Percentiles rank a stretch among this genome's conserved stretches.
Evolutionary conservation across 2,797 vertebrate genomes (phyloP).

Genomic region (Synaphobranchus kaupii): DNA sequence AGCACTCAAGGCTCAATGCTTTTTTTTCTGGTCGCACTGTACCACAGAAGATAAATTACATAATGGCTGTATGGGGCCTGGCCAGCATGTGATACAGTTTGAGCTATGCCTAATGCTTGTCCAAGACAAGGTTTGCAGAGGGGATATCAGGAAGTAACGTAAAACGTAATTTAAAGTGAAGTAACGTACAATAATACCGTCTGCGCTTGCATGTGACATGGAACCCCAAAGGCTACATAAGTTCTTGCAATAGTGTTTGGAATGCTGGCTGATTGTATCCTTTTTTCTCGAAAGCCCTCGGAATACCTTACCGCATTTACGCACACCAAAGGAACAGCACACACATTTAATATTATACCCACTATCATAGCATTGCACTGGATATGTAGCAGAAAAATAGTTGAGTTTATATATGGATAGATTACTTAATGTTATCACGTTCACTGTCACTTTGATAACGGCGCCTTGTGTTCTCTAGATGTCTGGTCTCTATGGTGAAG

Average conservation of each 20-base stretch:
- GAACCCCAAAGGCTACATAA: background rate
- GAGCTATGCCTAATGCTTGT: background rate
- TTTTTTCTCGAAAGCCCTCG: background rate
- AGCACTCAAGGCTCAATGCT: background rate
- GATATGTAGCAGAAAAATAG: background rate
- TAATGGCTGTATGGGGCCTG: background rate
- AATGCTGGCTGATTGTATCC: background rate
- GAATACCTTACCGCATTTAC: background rate
- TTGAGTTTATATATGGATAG: background rate
- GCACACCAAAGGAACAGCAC: background rate
- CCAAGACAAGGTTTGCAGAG: background rate
- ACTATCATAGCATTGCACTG: background rate
- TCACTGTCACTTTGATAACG: background rate
- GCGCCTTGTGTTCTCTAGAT: conserved; percentile 70
- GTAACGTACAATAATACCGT: background rate
- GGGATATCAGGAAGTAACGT: background rate
- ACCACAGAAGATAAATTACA: background rate
- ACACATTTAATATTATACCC: background rate
- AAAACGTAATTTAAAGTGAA: background rate
- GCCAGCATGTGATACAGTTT: background rate
- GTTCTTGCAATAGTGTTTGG: background rate
- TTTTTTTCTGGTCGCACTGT: background rate
- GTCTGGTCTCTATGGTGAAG: conserved; percentile 78
- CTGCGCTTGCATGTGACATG: background rate
- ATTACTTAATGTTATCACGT: background rate